phyloP scores from a whole-genome alignment of 2,113 vertebrate species.

The Pseudorectes ferrugineus region DNA sequence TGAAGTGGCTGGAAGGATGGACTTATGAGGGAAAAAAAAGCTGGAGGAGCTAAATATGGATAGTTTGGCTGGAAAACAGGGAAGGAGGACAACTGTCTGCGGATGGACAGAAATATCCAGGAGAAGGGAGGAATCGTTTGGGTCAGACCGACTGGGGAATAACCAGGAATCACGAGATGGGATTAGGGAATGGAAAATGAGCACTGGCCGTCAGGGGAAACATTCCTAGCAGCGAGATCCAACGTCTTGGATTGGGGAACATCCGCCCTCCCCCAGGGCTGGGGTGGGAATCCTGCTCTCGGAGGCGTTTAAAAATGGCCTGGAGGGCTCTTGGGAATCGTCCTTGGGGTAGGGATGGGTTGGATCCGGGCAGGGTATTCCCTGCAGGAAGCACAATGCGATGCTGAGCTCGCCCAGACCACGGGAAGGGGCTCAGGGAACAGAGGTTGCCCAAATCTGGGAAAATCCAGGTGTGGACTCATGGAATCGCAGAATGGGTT shows the following conservation, averaged over 20 bases:
- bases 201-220: neutral
- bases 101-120: neutral
- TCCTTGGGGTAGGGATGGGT: neutral
- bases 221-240: constrained; percentile 8
- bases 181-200: constrained; percentile 45
- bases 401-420: neutral
- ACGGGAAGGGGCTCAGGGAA: neutral
- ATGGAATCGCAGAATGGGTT: accelerated
- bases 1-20: neutral
- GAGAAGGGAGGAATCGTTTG: neutral
- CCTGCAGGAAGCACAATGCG: neutral
- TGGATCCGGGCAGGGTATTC: neutral
- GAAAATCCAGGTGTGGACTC: neutral
- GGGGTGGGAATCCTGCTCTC: constrained; percentile 22
- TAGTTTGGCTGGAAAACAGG: neutral
- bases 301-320: neutral
- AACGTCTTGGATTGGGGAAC: neutral
- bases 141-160: constrained; percentile 28
- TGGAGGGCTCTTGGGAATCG: neutral
- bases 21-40: constrained; percentile 33
- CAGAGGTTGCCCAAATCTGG: accelerated
- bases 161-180: neutral
- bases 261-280: neutral
- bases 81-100: constrained; percentile 19
- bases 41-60: neutral